phyloP scores from a whole-genome alignment of 2,888 invertebrate species.

The Mimumesa dahlbomi region DNA sequence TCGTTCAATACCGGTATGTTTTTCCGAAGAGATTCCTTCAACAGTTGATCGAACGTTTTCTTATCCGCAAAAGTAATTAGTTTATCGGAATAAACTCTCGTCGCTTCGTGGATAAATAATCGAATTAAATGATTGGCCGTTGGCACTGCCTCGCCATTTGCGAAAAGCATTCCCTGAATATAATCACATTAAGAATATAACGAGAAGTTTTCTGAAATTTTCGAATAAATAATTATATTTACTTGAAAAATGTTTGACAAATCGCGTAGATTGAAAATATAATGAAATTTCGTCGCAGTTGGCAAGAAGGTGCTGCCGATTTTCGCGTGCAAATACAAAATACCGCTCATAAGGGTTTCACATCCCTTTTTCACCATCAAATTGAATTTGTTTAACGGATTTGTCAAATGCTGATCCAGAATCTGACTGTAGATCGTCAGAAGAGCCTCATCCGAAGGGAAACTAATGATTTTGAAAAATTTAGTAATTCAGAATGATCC shows the following conservation, averaged over 20 bases:
- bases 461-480: slow-evolving; percentile 81
- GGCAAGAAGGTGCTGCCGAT: slow-evolving; percentile 91
- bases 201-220: neutral
- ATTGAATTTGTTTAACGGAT: slow-evolving; percentile 86
- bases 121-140: slow-evolving; percentile 87
- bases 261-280: slow-evolving; percentile 95
- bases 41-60: slow-evolving; percentile 87
- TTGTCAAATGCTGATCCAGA: slow-evolving; percentile 87
- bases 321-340: slow-evolving; percentile 89
- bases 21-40: slow-evolving; percentile 90
- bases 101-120: slow-evolving; percentile 94
- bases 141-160: slow-evolving; percentile 88
- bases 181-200: neutral
- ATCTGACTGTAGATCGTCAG: slow-evolving; percentile 92
- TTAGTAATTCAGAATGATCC: neutral
- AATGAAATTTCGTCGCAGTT: slow-evolving; percentile 97
- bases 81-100: slow-evolving; percentile 95
- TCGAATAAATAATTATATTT: slow-evolving; percentile 53
- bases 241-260: slow-evolving; percentile 97
- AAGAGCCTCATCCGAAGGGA: slow-evolving; percentile 91
- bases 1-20: slow-evolving; percentile 83
- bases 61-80: slow-evolving; percentile 85
- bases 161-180: slow-evolving; percentile 90
- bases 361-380: slow-evolving; percentile 83
- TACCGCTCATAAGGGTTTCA: slow-evolving; percentile 85